Evolutionary conservation across 2,797 vertebrate genomes (phyloP), one percentile per base, ranked within the genome.

Genomic region (Rhynchonycteris naso): DNA sequence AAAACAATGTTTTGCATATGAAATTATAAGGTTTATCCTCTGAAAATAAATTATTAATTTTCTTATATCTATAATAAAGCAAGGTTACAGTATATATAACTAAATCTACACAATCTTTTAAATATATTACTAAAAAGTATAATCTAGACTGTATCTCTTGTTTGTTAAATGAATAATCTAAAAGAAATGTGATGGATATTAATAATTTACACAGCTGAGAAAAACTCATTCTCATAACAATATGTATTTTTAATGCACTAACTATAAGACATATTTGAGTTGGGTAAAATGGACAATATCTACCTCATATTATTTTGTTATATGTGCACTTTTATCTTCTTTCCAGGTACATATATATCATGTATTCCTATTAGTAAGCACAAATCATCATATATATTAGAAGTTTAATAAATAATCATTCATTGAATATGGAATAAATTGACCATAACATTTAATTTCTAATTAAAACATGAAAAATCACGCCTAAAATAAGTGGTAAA

Each of bases 41-140:
- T 82, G 75, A 96, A 63, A 96, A 92, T 85, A 30, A 96, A 95
- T 92, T 28, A 95, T 92, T 50, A 92, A 96, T 91, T 96, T 92
- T 85, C 88, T 90, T 95, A 28, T n/a, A 52, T 54, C 81, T 79
- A 61, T 21, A 71, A 87, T 52, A 96, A 78, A 94, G 8, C 18
- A 28, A 1, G 0, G 18, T 68, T 93, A 96, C 54, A 82, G 1
- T 92, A 83, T 63, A 83, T n/a, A 58, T 28, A 92, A 47, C 56
- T 82, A 9, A 91, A 50, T 15, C 1, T 54, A 85, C 4, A 68
- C 14, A 69, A 24, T 75, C 21, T 93, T 88, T 92, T 94, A 75
- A 91, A 81, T 74, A 85, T 59, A 72, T 56, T 56, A 15, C 47
- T 82, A 88, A 88, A 88, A 96, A 50, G 80, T 5, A 79, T 71